phyloP scores from a whole-genome alignment of 2,888 invertebrate genomes.

The Trimorus sp. region DNA sequence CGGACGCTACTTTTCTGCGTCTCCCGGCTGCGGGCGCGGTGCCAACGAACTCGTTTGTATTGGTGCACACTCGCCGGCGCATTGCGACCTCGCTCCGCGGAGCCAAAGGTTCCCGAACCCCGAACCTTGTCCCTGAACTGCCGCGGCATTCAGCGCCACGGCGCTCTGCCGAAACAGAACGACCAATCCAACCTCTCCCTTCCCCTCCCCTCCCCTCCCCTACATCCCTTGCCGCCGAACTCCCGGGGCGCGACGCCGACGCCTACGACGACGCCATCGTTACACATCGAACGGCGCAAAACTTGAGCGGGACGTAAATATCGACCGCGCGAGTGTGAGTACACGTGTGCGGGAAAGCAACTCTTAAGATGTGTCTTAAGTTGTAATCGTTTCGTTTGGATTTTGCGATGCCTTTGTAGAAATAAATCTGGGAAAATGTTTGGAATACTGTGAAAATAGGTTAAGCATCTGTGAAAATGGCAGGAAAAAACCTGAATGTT shows the following conservation, averaged over 20 bases:
- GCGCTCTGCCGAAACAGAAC: too few relatives aligned
- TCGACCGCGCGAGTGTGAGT: slow-evolving; percentile 45
- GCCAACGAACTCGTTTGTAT: slow-evolving; percentile 54
- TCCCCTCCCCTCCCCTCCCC: too few relatives aligned
- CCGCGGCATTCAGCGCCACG: slow-evolving; percentile 14
- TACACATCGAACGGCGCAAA: slow-evolving; percentile 53
- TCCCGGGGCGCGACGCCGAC: slow-evolving; percentile 26
- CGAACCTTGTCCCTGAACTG: slow-evolving; percentile 62
- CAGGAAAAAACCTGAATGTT: too few relatives aligned
- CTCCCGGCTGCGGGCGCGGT: slow-evolving; percentile 52
- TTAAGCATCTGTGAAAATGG: too few relatives aligned
- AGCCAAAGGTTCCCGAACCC: slow-evolving; percentile 56
- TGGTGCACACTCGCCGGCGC: too few relatives aligned
- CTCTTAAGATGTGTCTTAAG: slow-evolving; percentile 23
- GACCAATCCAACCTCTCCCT: too few relatives aligned
- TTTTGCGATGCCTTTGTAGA: too few relatives aligned
- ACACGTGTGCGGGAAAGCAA: slow-evolving; percentile 30
- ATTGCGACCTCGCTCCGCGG: slow-evolving; percentile 42
- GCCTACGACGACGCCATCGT: slow-evolving; percentile 22
- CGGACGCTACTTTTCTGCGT: slow-evolving; percentile 61
- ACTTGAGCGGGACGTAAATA: slow-evolving; percentile 49
- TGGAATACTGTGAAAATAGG: too few relatives aligned
- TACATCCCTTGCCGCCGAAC: too few relatives aligned
- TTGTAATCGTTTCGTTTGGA: background rate
- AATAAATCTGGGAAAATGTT: too few relatives aligned